These are phyloP conservation scores for Polia nebulosa DNA, from an alignment of 2,888 invertebrate genomes.

Conservation along the genomic window DNA sequence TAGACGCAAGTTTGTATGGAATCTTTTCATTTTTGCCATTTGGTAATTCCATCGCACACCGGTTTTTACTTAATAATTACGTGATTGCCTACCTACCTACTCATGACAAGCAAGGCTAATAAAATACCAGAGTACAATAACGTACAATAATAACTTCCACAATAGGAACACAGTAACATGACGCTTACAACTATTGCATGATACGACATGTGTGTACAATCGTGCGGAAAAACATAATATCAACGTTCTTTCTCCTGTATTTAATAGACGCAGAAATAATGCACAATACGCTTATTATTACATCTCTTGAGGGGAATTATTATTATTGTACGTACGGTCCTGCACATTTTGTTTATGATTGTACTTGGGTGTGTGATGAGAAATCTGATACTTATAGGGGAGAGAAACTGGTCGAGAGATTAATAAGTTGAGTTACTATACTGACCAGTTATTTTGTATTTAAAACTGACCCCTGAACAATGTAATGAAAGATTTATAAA, in stretches of 20 bases:
- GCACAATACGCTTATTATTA: constrained; percentile 72
- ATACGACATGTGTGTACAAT: constrained; percentile 79
- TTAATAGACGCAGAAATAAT: constrained; percentile 75
- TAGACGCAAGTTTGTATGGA: neutral
- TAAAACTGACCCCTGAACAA: constrained; percentile 18
- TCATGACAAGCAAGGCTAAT: constrained; percentile 27
- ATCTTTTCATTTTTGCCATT: neutral
- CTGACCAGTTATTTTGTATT: constrained; percentile 29
- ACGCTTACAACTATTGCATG: constrained; percentile 70
- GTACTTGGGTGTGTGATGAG: constrained; percentile 53
- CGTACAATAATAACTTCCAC: constrained; percentile 60
- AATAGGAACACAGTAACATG: constrained; percentile 76
- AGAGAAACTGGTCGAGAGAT: constrained; percentile 24
- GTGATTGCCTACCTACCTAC: neutral
- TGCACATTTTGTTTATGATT: constrained; percentile 49
- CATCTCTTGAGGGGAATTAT: constrained; percentile 59
- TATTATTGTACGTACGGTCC: constrained; percentile 31
- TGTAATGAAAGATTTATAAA: constrained; percentile 7
- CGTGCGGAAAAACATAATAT: constrained; percentile 77
- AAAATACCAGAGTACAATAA: constrained; percentile 46
- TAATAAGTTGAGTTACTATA: constrained; percentile 36
- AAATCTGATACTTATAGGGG: constrained; percentile 41
- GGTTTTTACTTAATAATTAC: neutral
- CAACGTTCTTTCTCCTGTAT: constrained; percentile 70
- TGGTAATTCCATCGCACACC: neutral